Evolutionary conservation across 2,797 vertebrate species (phyloP).

Genomic region (Fistularia commersonii): DNA sequence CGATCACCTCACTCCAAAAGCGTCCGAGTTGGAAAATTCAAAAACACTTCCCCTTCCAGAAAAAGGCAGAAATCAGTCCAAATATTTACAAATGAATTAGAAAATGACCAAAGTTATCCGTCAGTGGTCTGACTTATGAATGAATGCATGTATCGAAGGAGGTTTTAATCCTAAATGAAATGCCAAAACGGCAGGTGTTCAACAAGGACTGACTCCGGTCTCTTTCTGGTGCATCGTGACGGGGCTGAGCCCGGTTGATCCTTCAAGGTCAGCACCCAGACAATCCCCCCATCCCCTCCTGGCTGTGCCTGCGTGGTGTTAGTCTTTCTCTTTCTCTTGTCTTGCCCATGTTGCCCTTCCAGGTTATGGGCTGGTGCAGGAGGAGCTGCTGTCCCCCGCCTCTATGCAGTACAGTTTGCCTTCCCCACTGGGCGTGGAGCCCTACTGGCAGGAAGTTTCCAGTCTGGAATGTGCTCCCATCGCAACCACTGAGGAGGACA

Average conservation of each 20-base stretch:
- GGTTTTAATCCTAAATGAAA: slow-evolving; percentile 12
- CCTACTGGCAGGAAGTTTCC: slow-evolving; percentile 96
- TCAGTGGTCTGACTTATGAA: too few species aligned
- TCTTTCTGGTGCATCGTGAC: slow-evolving; percentile 55
- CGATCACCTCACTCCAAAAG: slow-evolving; percentile 28
- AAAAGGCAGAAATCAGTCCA: not conserved
- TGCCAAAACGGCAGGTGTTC: not conserved
- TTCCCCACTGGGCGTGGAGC: slow-evolving; percentile 89
- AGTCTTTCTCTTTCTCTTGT: slow-evolving; percentile 76
- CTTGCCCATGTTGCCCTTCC: slow-evolving; percentile 76
- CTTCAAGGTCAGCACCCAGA: slow-evolving; percentile 34
- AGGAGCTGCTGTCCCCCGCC: slow-evolving; percentile 95
- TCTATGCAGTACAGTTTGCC: slow-evolving; percentile 94
- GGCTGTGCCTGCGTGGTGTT: slow-evolving; percentile 73
- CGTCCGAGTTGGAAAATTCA: slow-evolving; percentile 56
- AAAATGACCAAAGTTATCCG: not conserved
- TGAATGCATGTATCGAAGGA: slow-evolving; percentile 1
- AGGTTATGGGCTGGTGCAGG: slow-evolving; percentile 96
- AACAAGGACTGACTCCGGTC: slow-evolving; percentile 3
- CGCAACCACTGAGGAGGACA: slow-evolving; percentile 91
- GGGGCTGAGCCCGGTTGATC: slow-evolving; percentile 45
- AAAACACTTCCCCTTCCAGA: not conserved
- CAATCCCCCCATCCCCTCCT: slow-evolving; percentile 26
- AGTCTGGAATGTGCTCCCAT: slow-evolving; percentile 91
- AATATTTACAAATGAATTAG: not conserved